A percentile compares a stretch with the other conserved stretches of the same genome.
Conservation (phyloP, 2,888 invertebrate species). For the Drosophila rellima region DNA sequence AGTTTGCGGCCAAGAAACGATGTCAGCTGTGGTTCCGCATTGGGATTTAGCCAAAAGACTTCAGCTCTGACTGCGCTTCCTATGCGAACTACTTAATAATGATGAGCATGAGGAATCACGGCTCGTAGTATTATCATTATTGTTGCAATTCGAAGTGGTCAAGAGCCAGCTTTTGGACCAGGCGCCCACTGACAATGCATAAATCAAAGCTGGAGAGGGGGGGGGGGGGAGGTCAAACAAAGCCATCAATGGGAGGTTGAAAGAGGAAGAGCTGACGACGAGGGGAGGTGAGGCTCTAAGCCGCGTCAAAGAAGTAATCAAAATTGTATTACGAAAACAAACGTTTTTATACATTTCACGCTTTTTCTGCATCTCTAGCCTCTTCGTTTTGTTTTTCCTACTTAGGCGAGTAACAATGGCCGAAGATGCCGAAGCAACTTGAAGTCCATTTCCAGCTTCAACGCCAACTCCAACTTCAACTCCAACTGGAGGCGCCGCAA, state of each 20-base stretch:
- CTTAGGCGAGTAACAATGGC: constrained; percentile 56
- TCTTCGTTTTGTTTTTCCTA: constrained; percentile 21
- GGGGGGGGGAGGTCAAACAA: constrained; percentile 43
- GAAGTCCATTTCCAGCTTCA: constrained; percentile 28
- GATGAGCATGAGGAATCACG: constrained; percentile 47
- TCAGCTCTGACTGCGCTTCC: constrained; percentile 40
- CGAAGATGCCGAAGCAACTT: constrained; percentile 44
- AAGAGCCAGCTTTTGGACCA: constrained; percentile 20
- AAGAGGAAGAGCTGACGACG: background rate
- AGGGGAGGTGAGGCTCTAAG: constrained; percentile 19
- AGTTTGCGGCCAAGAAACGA: constrained; percentile 40
- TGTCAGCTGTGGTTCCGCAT: constrained; percentile 72
- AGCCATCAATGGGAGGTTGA: constrained; percentile 65
- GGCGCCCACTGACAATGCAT: constrained; percentile 50
- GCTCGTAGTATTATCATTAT: constrained; percentile 48
- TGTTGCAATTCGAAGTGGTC: constrained; percentile 75
- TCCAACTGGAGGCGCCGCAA: constrained; percentile 52
- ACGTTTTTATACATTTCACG: constrained; percentile 72
- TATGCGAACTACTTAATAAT: constrained; percentile 28
- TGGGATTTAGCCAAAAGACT: constrained; percentile 47
- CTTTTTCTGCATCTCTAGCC: no score
- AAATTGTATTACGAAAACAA: constrained; percentile 81
- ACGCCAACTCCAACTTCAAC: constrained; percentile 31
- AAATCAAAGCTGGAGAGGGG: constrained; percentile 46
- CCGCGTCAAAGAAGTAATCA: constrained; percentile 79